phyloP scores from a whole-genome alignment of 2,888 invertebrate genomes.

The Drosophila mimica region DNA sequence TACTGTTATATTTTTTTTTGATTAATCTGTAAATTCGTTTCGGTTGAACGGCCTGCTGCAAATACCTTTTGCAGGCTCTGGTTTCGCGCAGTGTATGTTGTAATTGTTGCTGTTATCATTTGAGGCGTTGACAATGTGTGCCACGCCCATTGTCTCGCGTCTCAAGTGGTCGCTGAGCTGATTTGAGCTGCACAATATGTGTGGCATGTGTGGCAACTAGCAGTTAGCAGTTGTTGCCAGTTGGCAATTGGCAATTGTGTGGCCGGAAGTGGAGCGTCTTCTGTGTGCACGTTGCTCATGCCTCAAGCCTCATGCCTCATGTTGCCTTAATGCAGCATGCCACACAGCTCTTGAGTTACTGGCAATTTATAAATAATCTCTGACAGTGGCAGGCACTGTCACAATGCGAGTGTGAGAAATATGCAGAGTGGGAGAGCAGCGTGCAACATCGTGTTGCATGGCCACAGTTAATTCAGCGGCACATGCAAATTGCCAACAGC shows the following conservation, averaged over 20 bases:
- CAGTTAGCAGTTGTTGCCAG: conserved; percentile 10
- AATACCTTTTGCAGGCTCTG: neutral
- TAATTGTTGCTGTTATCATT: conserved; percentile 33
- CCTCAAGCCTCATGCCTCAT: conserved; percentile 26
- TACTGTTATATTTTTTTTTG: neutral
- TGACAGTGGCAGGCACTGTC: conserved; percentile 8
- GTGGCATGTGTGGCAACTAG: conserved; percentile 56
- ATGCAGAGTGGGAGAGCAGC: conserved; percentile 24
- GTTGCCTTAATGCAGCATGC: conserved; percentile 29
- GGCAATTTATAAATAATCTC: conserved; percentile 38
- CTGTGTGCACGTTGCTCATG: conserved; percentile 36
- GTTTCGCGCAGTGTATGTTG: conserved; percentile 3
- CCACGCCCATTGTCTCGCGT: conserved; percentile 37
- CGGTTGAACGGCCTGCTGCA: neutral
- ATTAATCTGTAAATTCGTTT: neutral
- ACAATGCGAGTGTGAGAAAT: conserved; percentile 49
- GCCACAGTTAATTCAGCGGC: conserved; percentile 46
- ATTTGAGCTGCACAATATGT: conserved; percentile 48
- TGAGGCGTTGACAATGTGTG: conserved; percentile 62
- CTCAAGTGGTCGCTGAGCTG: conserved; percentile 52
- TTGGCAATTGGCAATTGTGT: conserved; percentile 24
- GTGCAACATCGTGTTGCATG: conserved; percentile 39
- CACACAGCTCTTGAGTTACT: conserved; percentile 45
- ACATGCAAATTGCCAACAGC: conserved; percentile 60
- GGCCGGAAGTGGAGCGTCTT: conserved; percentile 61